Evolutionary conservation across 1,140 invertebrate species (phyloP).

Genomic region (Anastrepha obliqua): DNA sequence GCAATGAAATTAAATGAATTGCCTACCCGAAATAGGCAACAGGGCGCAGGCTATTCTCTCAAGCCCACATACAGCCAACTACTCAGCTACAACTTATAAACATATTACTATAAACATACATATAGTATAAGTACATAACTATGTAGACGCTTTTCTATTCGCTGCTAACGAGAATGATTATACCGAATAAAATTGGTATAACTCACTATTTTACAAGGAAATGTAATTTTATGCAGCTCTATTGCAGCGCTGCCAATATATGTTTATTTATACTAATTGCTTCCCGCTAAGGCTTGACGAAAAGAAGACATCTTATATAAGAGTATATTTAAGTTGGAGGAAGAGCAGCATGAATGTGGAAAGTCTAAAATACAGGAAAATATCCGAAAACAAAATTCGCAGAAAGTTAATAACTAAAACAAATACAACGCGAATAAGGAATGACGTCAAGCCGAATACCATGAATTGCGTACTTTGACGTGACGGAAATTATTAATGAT

Average conservation of each 20-base stretch:
- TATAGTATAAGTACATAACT: neutral
- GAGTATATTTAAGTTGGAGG: neutral
- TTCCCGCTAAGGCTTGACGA: no score
- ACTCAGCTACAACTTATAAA: neutral
- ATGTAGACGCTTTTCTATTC: neutral
- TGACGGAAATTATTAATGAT: conserved; percentile 3
- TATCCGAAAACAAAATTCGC: neutral
- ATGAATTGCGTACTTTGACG: neutral
- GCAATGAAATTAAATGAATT: conserved; percentile 40
- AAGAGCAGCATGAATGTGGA: neutral
- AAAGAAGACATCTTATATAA: no score
- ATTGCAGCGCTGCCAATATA: no score
- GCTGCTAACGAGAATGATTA: no score
- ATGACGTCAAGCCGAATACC: neutral
- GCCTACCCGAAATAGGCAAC: neutral
- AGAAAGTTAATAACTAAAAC: neutral
- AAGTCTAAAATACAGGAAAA: neutral
- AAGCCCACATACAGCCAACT: no score
- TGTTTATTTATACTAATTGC: no score
- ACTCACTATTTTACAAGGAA: no score
- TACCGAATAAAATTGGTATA: no score
- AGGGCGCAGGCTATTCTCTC: neutral
- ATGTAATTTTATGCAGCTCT: no score
- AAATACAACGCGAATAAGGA: neutral
- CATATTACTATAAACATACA: neutral